Evolutionary conservation across 2,888 invertebrate genomes (phyloP).

Genomic region (Brachyptera putata): DNA sequence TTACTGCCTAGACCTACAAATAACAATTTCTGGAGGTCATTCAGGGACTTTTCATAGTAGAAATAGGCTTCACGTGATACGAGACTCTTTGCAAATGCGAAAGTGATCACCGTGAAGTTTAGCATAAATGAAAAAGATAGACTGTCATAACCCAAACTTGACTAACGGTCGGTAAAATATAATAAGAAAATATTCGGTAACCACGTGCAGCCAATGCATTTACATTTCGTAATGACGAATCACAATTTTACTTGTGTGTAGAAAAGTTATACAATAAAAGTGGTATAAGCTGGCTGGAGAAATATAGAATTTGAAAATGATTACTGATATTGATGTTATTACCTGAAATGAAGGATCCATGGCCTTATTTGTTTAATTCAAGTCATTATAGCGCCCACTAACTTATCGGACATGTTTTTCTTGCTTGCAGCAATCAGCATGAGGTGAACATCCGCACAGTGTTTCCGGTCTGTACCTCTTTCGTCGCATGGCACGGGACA

Average conservation of each 20-base stretch:
- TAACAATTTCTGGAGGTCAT: no score
- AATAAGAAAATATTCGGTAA: no score
- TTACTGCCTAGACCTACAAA: no score
- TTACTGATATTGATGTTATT: background rate
- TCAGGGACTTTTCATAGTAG: no score
- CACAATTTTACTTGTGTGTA: constrained; percentile 20
- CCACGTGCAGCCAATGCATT: constrained; percentile 12
- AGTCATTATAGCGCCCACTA: constrained; percentile 31
- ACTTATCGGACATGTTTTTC: constrained; percentile 30
- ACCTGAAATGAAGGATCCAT: constrained; percentile 34
- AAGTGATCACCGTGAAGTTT: no score
- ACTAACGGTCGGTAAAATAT: no score
- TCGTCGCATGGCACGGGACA: no score
- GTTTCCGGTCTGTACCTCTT: background rate
- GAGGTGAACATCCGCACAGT: background rate
- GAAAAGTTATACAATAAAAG: no score
- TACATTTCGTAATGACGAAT: constrained; percentile 25
- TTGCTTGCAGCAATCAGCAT: constrained; percentile 1
- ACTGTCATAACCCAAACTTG: no score
- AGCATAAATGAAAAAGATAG: no score
- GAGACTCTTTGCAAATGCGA: no score
- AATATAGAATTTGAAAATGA: background rate
- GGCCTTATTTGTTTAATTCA: constrained; percentile 30
- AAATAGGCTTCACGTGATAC: no score
- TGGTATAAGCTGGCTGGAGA: background rate